Evolutionary conservation across 1,140 invertebrate species (phyloP).

Genomic region (Cydia strobilella): DNA sequence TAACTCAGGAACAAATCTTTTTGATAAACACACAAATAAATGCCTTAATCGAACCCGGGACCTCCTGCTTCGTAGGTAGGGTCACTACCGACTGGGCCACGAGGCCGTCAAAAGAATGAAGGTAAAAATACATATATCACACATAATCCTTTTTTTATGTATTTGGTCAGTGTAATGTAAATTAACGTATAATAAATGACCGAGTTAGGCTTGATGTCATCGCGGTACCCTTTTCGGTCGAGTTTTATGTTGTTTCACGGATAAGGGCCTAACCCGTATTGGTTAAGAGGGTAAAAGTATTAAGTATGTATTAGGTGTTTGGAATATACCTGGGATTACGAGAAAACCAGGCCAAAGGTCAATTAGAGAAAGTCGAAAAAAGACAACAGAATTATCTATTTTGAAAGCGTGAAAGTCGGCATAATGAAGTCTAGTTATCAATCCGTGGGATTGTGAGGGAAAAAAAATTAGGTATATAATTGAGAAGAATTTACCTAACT

Average conservation of each 20-base stretch:
- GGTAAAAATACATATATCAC: neutral
- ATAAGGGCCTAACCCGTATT: neutral
- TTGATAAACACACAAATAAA: too few relatives aligned
- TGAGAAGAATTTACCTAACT: too few relatives aligned
- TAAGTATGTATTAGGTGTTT: neutral
- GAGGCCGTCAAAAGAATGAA: neutral
- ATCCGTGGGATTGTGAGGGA: too few relatives aligned
- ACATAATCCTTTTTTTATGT: neutral
- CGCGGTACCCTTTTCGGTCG: neutral
- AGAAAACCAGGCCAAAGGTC: neutral
- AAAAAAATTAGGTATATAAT: too few relatives aligned
- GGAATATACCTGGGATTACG: neutral
- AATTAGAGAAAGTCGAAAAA: neutral
- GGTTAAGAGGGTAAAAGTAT: neutral
- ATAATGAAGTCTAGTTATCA: too few relatives aligned
- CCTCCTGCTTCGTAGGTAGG: too few relatives aligned
- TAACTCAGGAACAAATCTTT: too few relatives aligned
- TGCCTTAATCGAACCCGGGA: too few relatives aligned
- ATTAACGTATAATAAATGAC: neutral
- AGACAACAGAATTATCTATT: neutral
- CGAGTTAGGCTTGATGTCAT: neutral
- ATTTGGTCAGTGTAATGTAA: conserved; percentile 1
- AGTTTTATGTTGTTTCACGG: conserved; percentile 22
- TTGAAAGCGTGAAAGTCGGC: too few relatives aligned
- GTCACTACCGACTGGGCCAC: too few relatives aligned